Percentiles rank a stretch among this genome's conserved stretches.
phyloP scores from a whole-genome alignment of 35 echinoderm and acorn worm species.

The Ophioderma brevispina region DNA sequence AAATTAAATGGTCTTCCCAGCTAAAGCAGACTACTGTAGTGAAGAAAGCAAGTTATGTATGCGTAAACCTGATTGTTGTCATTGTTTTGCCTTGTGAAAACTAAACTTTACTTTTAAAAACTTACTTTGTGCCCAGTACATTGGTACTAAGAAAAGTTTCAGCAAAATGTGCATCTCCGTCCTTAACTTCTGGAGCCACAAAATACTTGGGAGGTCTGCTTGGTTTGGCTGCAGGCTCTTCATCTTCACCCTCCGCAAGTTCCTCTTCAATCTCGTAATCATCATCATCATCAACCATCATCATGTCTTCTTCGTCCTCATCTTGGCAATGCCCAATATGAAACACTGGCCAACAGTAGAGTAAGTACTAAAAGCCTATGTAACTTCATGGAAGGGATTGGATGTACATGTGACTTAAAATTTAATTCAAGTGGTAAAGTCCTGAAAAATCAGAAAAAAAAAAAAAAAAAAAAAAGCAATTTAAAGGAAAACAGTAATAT shows the following conservation, averaged over 20 bases:
- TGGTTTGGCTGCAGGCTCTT: not conserved
- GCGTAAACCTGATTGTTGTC: too few species aligned
- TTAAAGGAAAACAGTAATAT: too few species aligned
- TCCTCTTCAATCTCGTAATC: not conserved
- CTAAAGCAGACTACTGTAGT: too few species aligned
- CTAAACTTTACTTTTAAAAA: too few species aligned
- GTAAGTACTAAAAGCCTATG: not conserved
- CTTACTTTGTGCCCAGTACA: conserved; percentile 31
- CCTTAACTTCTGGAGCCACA: not conserved
- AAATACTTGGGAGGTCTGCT: conserved; percentile 20
- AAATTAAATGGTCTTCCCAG: too few species aligned
- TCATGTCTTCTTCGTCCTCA: not conserved
- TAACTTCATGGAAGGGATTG: not conserved
- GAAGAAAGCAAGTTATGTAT: too few species aligned
- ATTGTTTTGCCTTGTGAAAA: too few species aligned
- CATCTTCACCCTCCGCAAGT: conserved; percentile 3
- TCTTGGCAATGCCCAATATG: not conserved
- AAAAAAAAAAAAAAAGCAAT: too few species aligned
- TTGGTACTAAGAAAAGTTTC: conserved; percentile 22
- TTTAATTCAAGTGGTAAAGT: too few species aligned
- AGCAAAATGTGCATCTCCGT: conserved; percentile 18
- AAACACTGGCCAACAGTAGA: not conserved
- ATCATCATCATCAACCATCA: not conserved
- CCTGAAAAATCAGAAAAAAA: too few species aligned
- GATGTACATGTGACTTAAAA: too few species aligned